These are phyloP conservation scores for Homarus gammarus DNA, from an alignment of 2,888 invertebrate species.

Conservation along the genomic window DNA sequence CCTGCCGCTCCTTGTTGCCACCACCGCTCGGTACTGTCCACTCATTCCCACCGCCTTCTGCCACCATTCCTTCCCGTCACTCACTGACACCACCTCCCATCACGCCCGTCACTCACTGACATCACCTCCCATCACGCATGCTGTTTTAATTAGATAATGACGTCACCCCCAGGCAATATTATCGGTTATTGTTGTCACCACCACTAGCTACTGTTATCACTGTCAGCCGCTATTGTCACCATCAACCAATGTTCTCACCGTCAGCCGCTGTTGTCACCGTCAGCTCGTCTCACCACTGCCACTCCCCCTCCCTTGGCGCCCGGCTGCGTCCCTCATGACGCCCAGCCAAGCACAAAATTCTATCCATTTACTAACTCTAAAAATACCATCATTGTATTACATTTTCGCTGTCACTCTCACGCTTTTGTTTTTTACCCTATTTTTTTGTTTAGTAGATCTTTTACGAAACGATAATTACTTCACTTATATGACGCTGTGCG, in stretches of 20 bases:
- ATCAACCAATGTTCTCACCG: not conserved
- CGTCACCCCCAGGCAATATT: no score
- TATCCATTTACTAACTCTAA: not conserved
- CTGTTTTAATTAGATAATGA: not conserved
- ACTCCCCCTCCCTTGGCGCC: not conserved
- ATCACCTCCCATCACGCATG: not conserved
- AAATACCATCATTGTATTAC: not conserved
- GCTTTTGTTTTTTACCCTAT: not conserved
- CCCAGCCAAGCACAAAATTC: not conserved
- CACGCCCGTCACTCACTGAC: not conserved
- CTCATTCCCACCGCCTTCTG: not conserved
- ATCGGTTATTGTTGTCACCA: not conserved
- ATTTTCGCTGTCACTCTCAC: not conserved
- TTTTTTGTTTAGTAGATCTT: no score
- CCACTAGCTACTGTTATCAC: not conserved
- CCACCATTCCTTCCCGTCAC: not conserved
- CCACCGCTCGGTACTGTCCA: no score
- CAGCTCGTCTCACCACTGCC: not conserved
- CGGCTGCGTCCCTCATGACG: not conserved
- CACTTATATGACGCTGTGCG: no score
- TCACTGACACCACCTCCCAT: not conserved
- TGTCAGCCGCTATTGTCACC: not conserved
- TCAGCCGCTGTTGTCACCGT: no score
- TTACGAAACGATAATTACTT: no score
- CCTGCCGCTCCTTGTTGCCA: not conserved